A percentile compares a stretch with the other conserved stretches of the same genome.
These are phyloP conservation scores for Cabera pusaria DNA, from an alignment of 2,888 invertebrate genomes.

Conservation along the genomic window DNA sequence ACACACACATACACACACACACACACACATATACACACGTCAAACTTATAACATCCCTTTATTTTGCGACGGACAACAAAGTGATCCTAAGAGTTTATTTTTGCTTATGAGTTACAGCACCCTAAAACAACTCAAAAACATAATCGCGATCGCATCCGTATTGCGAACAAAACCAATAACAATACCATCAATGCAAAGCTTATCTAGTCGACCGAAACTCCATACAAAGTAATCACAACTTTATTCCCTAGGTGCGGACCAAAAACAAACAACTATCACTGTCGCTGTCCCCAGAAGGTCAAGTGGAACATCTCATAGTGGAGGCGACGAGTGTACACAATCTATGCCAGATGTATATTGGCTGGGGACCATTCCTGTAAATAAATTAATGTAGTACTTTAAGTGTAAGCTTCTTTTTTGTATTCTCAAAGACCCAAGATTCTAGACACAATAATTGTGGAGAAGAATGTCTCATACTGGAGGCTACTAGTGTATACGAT, in stretches of 20 bases:
- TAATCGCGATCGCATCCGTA: too few relatives aligned
- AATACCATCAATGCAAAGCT: slow-evolving; percentile 6
- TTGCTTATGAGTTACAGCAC: too few relatives aligned
- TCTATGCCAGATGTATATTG: slow-evolving; percentile 97
- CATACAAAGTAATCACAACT: slow-evolving; percentile 21
- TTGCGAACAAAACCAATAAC: slow-evolving; percentile 3
- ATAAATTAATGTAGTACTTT: slow-evolving; percentile 4
- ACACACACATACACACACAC: too few relatives aligned
- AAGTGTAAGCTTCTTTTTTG: too few relatives aligned
- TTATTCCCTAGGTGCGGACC: slow-evolving; percentile 77
- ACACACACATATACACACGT: too few relatives aligned
- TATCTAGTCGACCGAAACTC: slow-evolving; percentile 8
- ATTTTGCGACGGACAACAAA: too few relatives aligned
- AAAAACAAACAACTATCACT: slow-evolving; percentile 85
- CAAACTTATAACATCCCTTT: too few relatives aligned
- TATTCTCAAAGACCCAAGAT: too few relatives aligned
- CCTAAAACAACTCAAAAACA: too few relatives aligned
- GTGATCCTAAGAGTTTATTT: too few relatives aligned
- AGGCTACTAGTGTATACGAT: slow-evolving; percentile 95
- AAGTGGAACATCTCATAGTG: slow-evolving; percentile 95
- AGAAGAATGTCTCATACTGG: slow-evolving; percentile 93
- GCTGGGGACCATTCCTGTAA: slow-evolving; percentile 96
- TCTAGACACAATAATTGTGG: too few relatives aligned
- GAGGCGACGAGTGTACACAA: slow-evolving; percentile 95
- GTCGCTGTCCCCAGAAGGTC: slow-evolving; percentile 95